phyloP scores from a whole-genome alignment of 1,140 invertebrate species.

The Heliconius himera region DNA sequence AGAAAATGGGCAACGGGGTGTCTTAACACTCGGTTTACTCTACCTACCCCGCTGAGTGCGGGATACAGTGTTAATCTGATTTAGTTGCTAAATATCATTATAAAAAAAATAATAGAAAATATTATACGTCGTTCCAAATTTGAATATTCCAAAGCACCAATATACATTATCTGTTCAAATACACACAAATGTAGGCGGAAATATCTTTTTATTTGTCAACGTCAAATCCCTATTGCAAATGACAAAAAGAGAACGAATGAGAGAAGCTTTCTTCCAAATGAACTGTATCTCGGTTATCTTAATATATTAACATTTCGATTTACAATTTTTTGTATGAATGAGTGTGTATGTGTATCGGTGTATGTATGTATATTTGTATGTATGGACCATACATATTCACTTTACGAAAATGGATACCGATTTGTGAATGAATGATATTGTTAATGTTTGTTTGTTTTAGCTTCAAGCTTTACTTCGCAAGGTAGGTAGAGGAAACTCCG shows the following conservation, averaged over 20 bases:
- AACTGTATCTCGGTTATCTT: conserved; percentile 68
- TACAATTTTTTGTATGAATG: conserved; percentile 65
- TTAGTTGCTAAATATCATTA: too few relatives aligned
- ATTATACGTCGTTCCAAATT: not conserved
- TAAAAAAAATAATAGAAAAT: too few relatives aligned
- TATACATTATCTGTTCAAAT: conserved; percentile 70
- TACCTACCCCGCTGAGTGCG: too few relatives aligned
- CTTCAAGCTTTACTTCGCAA: not conserved
- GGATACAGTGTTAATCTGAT: too few relatives aligned
- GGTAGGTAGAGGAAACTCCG: not conserved
- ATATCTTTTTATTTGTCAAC: conserved; percentile 70
- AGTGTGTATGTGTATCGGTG: not conserved
- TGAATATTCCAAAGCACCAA: not conserved
- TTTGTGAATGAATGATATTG: conserved; percentile 54
- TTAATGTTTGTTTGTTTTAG: too few relatives aligned
- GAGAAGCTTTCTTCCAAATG: conserved; percentile 70
- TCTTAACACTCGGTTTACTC: too few relatives aligned
- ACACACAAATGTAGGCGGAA: conserved; percentile 62
- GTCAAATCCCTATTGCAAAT: conserved; percentile 64
- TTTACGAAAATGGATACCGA: conserved; percentile 78
- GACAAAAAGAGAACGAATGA: conserved; percentile 49
- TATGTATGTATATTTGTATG: not conserved
- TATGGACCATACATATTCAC: conserved; percentile 60
- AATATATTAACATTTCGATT: conserved; percentile 79
- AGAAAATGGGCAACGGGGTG: too few relatives aligned